Evolutionary conservation across 2,113 vertebrate species (phyloP).

Genomic region (Asarcornis scutulata): DNA sequence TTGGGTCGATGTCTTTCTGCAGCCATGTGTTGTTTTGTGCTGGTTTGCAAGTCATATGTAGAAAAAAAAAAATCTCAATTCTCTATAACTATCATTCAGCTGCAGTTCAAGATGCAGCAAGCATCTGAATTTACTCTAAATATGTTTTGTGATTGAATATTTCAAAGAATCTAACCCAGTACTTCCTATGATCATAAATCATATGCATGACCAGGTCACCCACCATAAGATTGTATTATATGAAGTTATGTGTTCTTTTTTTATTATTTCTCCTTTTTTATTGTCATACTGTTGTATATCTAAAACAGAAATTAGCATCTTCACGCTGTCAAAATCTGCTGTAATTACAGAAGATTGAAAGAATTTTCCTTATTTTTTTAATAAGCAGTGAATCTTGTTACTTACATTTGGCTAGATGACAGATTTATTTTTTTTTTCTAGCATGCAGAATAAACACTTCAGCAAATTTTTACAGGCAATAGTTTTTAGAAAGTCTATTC

Average conservation of each 20-base stretch:
- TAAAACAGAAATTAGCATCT: neutral
- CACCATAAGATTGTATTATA: neutral
- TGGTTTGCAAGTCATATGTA: neutral
- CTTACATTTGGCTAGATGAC: neutral
- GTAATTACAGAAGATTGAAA: neutral
- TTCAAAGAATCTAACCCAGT: neutral
- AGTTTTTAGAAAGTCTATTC: neutral
- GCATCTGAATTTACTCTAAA: neutral
- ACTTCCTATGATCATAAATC: neutral
- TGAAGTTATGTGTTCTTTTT: neutral
- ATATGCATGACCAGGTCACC: neutral
- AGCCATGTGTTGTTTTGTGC: neutral
- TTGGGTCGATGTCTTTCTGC: neutral
- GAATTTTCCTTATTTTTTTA: neutral
- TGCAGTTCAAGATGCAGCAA: neutral
- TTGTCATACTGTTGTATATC: neutral
- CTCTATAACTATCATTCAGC: neutral
- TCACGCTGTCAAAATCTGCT: neutral
- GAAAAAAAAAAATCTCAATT: neutral
- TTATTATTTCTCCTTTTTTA: neutral
- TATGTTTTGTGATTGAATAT: neutral
- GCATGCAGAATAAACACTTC: neutral
- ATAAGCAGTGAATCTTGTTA: neutral
- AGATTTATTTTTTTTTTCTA: neutral
- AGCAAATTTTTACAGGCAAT: neutral